Conservation (phyloP, 2,113 vertebrate genomes). For the Crypturellus undulatus region DNA sequence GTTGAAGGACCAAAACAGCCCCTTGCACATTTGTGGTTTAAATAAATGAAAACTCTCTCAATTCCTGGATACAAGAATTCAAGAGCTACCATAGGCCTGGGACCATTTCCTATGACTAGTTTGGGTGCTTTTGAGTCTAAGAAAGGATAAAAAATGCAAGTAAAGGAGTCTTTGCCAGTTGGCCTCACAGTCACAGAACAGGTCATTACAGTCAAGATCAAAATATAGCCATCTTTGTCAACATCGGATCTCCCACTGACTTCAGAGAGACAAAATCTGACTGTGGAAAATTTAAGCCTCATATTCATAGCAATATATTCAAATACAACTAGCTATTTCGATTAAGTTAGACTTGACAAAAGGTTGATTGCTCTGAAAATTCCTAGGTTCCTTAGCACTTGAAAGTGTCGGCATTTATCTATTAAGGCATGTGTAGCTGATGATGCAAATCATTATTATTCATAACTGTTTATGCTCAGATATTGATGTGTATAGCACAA, state of each 20-base stretch:
- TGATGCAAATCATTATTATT: conserved; percentile 1
- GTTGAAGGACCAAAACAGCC: neutral
- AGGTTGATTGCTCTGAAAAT: neutral
- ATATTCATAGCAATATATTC: neutral
- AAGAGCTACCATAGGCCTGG: neutral
- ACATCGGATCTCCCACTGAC: neutral
- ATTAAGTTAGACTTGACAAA: neutral
- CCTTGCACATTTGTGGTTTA: neutral
- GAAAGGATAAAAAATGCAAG: neutral
- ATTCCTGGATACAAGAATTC: neutral
- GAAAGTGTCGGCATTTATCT: neutral
- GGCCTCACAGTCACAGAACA: neutral
- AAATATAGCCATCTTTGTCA: neutral
- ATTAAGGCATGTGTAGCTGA: neutral
- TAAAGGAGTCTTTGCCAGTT: neutral
- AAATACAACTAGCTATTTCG: neutral
- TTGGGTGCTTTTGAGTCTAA: neutral
- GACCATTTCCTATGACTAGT: neutral
- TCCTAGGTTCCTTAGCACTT: neutral
- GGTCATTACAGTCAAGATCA: neutral
- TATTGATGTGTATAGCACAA: neutral
- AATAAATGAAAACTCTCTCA: neutral
- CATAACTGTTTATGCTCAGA: neutral
- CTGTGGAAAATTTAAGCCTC: neutral
- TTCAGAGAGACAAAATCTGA: neutral